Conservation (phyloP, 2,888 invertebrate genomes). For the Vannuccia rotundouncinata region DNA sequence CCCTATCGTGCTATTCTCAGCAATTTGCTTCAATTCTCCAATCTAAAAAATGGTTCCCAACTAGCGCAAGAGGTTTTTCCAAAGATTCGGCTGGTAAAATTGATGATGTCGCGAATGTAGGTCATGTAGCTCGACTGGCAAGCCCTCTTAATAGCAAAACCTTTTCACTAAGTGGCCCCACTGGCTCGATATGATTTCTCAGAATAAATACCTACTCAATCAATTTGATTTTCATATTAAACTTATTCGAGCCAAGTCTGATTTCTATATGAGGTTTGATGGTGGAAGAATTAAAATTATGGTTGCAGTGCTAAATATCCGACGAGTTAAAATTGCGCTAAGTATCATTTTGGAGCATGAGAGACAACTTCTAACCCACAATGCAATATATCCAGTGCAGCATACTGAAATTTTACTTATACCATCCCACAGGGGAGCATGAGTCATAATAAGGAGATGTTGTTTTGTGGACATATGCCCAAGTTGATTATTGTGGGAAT, state of each 20-base stretch:
- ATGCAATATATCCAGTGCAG: not conserved
- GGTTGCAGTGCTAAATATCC: not conserved
- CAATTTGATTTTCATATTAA: not conserved
- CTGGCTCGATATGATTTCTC: not conserved
- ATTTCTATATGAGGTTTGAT: not conserved
- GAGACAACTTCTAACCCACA: not conserved
- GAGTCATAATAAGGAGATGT: not conserved
- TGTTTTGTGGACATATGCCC: not conserved
- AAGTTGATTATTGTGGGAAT: not conserved
- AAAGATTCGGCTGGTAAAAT: not conserved
- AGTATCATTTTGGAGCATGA: not conserved
- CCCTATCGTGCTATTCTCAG: not conserved
- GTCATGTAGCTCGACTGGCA: not conserved
- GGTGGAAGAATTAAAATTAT: not conserved
- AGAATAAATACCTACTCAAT: not conserved
- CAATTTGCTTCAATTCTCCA: not conserved
- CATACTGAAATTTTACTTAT: slow-evolving; percentile 14
- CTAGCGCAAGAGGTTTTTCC: not conserved
- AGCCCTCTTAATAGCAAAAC: not conserved
- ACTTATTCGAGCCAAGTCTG: not conserved
- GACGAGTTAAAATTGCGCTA: not conserved
- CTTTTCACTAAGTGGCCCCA: not conserved
- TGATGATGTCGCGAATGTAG: not conserved
- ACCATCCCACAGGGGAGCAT: not conserved
- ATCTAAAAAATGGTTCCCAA: not conserved